A percentile compares a stretch with the other conserved stretches of the same genome.
Evolutionary conservation across 2,113 vertebrate genomes (phyloP).

Genomic region (Lanius collurio): DNA sequence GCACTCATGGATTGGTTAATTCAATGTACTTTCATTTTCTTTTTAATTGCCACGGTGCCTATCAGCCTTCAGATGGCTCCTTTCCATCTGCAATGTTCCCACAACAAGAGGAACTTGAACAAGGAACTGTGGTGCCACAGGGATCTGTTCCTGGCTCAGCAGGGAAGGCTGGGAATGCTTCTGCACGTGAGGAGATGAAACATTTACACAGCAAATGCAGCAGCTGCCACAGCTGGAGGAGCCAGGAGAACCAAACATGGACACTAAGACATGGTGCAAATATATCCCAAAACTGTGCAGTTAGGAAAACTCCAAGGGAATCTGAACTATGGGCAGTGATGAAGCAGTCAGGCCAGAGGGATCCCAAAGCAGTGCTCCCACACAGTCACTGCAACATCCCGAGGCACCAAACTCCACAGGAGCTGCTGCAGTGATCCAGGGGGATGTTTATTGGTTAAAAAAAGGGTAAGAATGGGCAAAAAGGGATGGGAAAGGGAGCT

Average conservation of each 20-base stretch:
- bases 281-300: not conserved
- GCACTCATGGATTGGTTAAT: not conserved
- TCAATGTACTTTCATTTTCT: not conserved
- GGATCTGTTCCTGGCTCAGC: not conserved
- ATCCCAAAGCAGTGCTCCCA: rapidly evolving
- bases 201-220: not conserved
- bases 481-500: not conserved
- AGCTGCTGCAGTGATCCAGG: rapidly evolving
- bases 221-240: not conserved
- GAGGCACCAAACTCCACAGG: not conserved
- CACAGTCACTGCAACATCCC: rapidly evolving
- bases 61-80: not conserved
- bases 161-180: not conserved
- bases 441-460: not conserved
- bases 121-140: not conserved
- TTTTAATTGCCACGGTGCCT: not conserved
- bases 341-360: not conserved
- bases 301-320: not conserved
- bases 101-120: not conserved
- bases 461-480: not conserved
- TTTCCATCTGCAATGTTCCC: not conserved
- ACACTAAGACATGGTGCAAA: not conserved
- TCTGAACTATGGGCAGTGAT: not conserved
- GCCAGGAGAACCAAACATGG: not conserved
- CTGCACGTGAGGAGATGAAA: not conserved